These are phyloP conservation scores for Myotis pilosus DNA, from an alignment of 2,797 vertebrate species.

Conservation along the genomic window DNA sequence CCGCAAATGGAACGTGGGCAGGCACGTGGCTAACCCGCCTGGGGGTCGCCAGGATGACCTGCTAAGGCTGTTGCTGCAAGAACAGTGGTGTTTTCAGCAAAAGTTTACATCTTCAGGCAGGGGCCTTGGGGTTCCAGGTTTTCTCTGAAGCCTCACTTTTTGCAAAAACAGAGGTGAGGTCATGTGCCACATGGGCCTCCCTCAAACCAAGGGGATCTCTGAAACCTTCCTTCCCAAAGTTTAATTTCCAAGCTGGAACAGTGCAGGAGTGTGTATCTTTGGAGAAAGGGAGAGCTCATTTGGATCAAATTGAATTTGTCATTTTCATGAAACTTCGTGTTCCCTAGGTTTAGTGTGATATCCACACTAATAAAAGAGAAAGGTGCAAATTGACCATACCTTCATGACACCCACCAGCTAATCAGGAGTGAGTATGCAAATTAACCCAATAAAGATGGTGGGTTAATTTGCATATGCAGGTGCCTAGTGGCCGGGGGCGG, in stretches of 20 bases:
- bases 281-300: neutral
- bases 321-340: constrained; percentile 56
- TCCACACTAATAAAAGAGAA: no score
- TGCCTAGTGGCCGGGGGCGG: fast-evolving
- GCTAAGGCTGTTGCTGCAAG: neutral
- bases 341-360: no score
- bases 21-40: neutral
- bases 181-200: neutral
- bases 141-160: neutral
- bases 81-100: neutral
- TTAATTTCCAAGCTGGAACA: neutral
- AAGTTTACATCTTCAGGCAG: neutral
- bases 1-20: neutral
- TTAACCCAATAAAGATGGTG: no score
- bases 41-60: neutral
- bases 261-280: neutral
- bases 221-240: constrained; percentile 22
- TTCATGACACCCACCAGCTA: no score
- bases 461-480: no score
- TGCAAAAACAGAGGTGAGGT: constrained; percentile 26
- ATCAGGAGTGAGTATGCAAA: no score
- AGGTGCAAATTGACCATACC: no score
- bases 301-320: constrained; percentile 49
- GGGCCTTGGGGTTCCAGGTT: neutral
- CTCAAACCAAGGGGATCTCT: neutral